Base-by-base conservation (phyloP, 1,140 invertebrate genomes). In the Sarcophaga peregrina region DNA sequence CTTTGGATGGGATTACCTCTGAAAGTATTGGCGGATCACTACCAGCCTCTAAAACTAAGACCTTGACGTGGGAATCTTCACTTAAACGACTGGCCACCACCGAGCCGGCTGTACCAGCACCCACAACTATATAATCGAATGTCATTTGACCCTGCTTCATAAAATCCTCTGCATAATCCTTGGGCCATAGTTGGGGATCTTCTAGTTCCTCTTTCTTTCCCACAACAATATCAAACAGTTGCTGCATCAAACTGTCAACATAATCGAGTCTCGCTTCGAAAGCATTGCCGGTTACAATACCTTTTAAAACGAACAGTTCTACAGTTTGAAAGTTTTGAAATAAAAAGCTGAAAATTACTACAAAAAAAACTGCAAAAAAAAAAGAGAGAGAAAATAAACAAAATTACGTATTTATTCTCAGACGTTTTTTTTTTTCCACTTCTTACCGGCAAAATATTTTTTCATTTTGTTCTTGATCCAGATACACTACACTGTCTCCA, bases 101-200 rank as follows among this genome's bases (percentile, higher is more conserved):
- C 58, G 93, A 92, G 3, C 95, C 95, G 0, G 94, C 94, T 5
- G 93, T 92, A 45, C 91, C 92, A 3, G 91, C 92, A 0, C 93
- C 93, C n/a, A 93, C 91, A 6, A 93, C 87, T 74, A 93, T 91
- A 48, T 92, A 93, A 76, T 93, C 92, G 82, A 91, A 93, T 3
- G 73, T 20, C 72, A 83, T 80, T 8, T 74, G n/a, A 8, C 84
- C 90, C 5, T 81, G 37, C 81, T 85, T 54, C 0, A 88, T 80
- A 17, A 93, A 83, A 1, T 92, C 90, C 10, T 91, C 89, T 5
- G 92, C 92, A 48, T 87, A 86, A 72, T 92, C 91, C 3, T 86
- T 73, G 3, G 92, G 92, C 87, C 93, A 92, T 20, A 90, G 87
- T 52, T 92, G 91, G 8, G 86, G 86, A 1, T 92, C 91, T 25